phyloP scores from a whole-genome alignment of 2,797 vertebrate species.

The Chelon auratus region DNA sequence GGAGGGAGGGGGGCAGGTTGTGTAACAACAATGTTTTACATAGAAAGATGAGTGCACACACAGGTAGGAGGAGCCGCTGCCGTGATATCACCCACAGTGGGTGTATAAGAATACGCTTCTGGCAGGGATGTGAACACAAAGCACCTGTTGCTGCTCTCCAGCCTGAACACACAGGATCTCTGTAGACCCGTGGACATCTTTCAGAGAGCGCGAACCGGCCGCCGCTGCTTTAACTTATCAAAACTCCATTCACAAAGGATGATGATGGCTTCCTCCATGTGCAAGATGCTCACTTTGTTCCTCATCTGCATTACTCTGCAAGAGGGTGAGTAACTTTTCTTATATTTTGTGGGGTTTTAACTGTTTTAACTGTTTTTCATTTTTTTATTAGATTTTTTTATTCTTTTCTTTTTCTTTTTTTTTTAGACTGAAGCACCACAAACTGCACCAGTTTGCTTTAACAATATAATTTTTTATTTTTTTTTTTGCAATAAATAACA shows the following conservation, averaged over 20 bases:
- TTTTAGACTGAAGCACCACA: background rate
- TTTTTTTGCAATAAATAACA: background rate
- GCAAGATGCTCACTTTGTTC: constrained; percentile 72
- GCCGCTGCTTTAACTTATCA: constrained; percentile 22
- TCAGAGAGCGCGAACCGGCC: constrained; percentile 5
- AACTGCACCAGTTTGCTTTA: too few species aligned
- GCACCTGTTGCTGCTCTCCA: constrained; percentile 77
- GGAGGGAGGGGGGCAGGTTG: constrained; percentile 41
- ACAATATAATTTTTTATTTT: too few species aligned
- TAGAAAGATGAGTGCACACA: background rate
- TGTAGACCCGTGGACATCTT: background rate
- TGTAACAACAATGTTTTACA: constrained; percentile 48
- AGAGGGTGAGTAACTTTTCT: constrained; percentile 83
- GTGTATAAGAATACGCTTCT: constrained; percentile 73
- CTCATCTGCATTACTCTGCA: constrained; percentile 82
- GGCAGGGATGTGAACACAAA: constrained; percentile 62
- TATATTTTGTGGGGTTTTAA: background rate
- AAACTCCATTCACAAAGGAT: background rate
- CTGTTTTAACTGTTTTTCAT: background rate
- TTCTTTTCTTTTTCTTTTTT: background rate
- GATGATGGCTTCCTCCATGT: constrained; percentile 67
- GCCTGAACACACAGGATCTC: constrained; percentile 11
- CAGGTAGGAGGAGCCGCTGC: constrained; percentile 50
- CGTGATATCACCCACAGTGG: constrained; percentile 9
- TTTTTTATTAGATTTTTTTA: background rate